Percentiles rank a stretch among this genome's conserved stretches.
Evolutionary conservation across 2,888 invertebrate genomes (phyloP).

Genomic region (Chymomyza amoena): DNA sequence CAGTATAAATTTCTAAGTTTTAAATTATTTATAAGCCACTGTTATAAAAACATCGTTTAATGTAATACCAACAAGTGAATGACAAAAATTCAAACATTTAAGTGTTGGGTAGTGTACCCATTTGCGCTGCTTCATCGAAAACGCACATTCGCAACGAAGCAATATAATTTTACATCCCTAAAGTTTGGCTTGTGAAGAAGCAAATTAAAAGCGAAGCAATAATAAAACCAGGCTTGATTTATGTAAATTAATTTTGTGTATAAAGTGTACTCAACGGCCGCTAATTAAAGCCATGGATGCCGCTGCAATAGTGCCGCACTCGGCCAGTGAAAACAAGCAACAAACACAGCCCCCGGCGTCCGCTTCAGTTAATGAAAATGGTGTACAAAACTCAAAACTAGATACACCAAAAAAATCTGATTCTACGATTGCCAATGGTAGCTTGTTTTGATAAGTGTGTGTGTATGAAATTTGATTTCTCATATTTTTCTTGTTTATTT

Average conservation of each 20-base stretch:
- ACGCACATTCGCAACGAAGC: neutral
- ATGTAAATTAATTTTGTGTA: constrained; percentile 42
- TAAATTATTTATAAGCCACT: no score
- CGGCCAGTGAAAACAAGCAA: constrained; percentile 42
- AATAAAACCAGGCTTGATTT: neutral
- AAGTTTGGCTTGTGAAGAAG: constrained; percentile 47
- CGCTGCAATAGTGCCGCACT: constrained; percentile 47
- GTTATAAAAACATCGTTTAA: neutral
- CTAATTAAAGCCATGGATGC: constrained; percentile 50
- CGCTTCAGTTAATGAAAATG: constrained; percentile 59
- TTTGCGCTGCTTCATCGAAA: neutral
- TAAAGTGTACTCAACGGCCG: constrained; percentile 28
- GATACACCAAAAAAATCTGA: constrained; percentile 58
- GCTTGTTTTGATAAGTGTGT: constrained; percentile 10
- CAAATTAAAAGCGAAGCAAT: neutral
- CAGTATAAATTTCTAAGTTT: no score
- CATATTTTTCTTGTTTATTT: neutral
- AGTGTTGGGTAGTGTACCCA: neutral
- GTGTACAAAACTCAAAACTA: constrained; percentile 66
- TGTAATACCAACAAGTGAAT: neutral
- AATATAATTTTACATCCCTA: constrained; percentile 46
- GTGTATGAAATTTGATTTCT: constrained; percentile 16
- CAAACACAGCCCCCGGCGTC: constrained; percentile 51
- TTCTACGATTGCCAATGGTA: constrained; percentile 37
- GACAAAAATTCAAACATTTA: neutral